Evolutionary conservation across 2,888 invertebrate species (phyloP).

Genomic region (Drosophila aldrichi): DNA sequence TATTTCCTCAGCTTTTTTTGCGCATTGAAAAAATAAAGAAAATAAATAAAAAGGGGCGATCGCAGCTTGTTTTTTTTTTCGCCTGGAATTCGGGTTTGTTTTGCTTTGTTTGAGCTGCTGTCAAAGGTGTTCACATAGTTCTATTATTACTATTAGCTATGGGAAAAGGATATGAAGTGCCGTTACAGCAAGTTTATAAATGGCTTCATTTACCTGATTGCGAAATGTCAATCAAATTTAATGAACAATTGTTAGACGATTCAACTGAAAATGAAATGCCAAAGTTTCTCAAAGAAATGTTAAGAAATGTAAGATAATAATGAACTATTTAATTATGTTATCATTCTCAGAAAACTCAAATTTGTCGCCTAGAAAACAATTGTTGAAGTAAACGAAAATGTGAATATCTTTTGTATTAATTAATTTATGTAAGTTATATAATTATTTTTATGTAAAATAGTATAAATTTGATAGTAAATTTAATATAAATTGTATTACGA

Average conservation of each 20-base stretch:
- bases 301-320: background rate
- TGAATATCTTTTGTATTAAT: background rate
- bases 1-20: constrained; percentile 51
- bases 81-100: constrained; percentile 17
- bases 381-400: background rate
- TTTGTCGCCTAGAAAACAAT: background rate
- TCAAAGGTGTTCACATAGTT: constrained; percentile 26
- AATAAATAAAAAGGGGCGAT: constrained; percentile 21
- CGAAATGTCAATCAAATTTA: constrained; percentile 19
- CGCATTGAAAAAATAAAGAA: constrained; percentile 13
- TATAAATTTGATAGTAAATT: too few relatives aligned
- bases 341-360: background rate
- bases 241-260: background rate
- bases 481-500: background rate
- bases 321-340: background rate
- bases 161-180: constrained; percentile 12
- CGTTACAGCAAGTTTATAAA: constrained; percentile 4
- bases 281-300: background rate
- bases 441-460: background rate
- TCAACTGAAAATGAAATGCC: background rate
- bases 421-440: background rate
- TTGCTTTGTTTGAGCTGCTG: background rate
- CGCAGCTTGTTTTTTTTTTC: constrained; percentile 18
- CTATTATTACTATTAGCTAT: constrained; percentile 8
- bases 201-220: background rate